Base-by-base conservation (phyloP, 1,140 invertebrate genomes). In the Dryas iulia region DNA sequence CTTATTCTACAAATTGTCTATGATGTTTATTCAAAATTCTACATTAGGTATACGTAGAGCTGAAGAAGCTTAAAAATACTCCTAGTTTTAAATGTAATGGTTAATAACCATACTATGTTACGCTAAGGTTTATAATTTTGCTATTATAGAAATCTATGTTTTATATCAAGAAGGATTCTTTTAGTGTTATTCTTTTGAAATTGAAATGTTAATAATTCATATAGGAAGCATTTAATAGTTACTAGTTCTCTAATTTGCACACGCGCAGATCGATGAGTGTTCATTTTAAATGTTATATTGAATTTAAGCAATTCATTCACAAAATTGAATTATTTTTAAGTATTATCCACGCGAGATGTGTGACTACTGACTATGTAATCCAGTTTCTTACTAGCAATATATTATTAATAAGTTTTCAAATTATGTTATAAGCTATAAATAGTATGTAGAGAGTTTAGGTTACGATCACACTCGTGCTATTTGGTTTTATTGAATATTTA, bases 261-360 rank as follows among this genome's bases (percentile, higher is more conserved):
- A 79, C 77, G 6, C 14, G 83, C 84, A 83, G 78, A 86, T 78
- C 79, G 82, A 83, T 77, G 81, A 77, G 83, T 89, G 84, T 87
- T 87, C 83, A 87, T 79, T 82, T 81, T 83, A 70, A 66, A 23
- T 33, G 54, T 61, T 35, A 26, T 54, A n/a, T 31, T 21, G 33
- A 18, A 47, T 47, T 18, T 21, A 21, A 2, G 14, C 10, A 21
- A 47, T 47, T 47, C 14, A 47, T 47, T 47, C 6, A 47, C 18
- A 47, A 18, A 47, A 18, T 18, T 21, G 21, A 18, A 18, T 47
- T 47, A n/a, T n/a, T n/a, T n/a, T n/a, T 47, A 47, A 21, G 14
- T 21, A 21, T 47, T 21, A 28, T 8, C 21, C 8, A n/a, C 21
- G 8, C 39, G 14, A 47, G 14, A 18, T 47, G n/a, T 47, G 14